Conservation (phyloP, 2,113 vertebrate genomes). For the Acrocephalus kingi region DNA sequence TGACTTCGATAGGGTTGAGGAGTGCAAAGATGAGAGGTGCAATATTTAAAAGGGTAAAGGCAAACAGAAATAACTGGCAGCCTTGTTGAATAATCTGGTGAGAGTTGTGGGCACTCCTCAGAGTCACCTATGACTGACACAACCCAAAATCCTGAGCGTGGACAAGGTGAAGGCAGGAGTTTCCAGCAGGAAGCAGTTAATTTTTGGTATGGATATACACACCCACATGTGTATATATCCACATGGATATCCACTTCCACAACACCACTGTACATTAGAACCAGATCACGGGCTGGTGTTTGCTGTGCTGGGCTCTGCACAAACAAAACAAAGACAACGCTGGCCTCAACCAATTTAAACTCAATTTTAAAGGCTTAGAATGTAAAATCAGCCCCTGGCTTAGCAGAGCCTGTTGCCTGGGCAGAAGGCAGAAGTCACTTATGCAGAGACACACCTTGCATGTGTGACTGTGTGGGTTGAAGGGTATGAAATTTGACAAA, state of each 20-base stretch:
- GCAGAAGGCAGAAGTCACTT: background rate
- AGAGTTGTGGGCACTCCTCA: background rate
- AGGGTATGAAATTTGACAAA: background rate
- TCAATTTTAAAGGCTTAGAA: background rate
- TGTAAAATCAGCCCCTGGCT: background rate
- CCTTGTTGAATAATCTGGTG: background rate
- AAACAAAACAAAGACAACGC: background rate
- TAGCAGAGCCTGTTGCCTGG: background rate
- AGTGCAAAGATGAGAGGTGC: background rate
- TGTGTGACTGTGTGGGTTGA: background rate
- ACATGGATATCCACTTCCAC: background rate
- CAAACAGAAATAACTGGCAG: background rate
- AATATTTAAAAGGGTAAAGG: background rate
- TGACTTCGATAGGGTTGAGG: background rate
- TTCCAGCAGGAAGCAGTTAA: background rate
- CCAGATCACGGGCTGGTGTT: background rate
- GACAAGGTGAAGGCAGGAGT: background rate
- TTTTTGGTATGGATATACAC: background rate
- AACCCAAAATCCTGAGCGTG: background rate
- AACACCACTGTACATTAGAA: background rate
- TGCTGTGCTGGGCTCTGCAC: background rate
- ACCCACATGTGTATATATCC: no score
- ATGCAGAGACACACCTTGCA: background rate
- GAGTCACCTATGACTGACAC: background rate
- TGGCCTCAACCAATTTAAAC: background rate